These are phyloP conservation scores for Nothoprocta pentlandii DNA, from an alignment of 2,113 vertebrate species.

Conservation along the genomic window DNA sequence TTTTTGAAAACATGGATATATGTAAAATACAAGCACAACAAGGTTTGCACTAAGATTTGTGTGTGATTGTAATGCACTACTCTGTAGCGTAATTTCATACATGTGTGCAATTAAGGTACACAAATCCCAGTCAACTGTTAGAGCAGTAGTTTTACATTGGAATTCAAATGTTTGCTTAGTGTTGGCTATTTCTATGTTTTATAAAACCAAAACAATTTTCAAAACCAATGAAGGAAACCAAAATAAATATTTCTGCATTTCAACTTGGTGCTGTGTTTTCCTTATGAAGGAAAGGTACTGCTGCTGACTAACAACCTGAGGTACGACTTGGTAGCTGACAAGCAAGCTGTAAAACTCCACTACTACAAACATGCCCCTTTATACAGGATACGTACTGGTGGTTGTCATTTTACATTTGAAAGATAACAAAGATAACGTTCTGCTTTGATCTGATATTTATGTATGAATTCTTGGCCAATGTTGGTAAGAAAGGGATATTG, in stretches of 20 bases:
- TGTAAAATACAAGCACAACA: constrained; percentile 78
- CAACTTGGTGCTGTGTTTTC: constrained; percentile 50
- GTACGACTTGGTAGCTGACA: not conserved
- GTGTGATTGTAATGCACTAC: constrained; percentile 81
- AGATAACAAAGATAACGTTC: not conserved
- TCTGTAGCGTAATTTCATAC: constrained; percentile 78
- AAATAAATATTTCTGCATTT: constrained; percentile 88
- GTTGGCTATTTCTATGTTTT: constrained; percentile 86
- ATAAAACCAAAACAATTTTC: constrained; percentile 86
- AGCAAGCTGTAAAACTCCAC: not conserved
- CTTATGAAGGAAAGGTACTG: not conserved
- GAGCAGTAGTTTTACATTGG: constrained; percentile 77
- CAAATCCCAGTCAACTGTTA: constrained; percentile 69
- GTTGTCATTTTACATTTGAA: not conserved
- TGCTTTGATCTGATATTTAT: not conserved
- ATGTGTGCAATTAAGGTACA: constrained; percentile 72
- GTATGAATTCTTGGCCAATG: not conserved
- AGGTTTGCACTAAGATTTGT: constrained; percentile 79
- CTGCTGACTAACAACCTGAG: not conserved
- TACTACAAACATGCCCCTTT: not conserved
- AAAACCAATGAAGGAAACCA: constrained; percentile 87
- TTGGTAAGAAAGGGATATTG: not conserved
- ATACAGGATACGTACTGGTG: not conserved
- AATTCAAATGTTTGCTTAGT: constrained; percentile 82
- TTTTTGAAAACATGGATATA: constrained; percentile 63